Evolutionary conservation across 2,113 vertebrate genomes (phyloP), one percentile per base, ranked within the genome.

Genomic region (Bufo gargarizans): DNA sequence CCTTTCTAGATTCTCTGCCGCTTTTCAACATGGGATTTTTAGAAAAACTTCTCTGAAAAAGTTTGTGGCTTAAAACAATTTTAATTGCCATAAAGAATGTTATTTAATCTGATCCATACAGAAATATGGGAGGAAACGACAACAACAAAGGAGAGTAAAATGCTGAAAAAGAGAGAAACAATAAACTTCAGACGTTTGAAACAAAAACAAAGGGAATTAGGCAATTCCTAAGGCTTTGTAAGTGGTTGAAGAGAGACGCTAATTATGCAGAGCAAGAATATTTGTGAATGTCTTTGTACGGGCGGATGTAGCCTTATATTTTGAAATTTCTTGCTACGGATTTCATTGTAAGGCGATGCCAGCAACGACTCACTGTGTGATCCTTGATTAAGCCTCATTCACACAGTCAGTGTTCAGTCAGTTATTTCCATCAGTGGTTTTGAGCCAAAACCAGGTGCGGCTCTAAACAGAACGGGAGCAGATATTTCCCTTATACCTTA

Each of bases 161-260:
- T 72, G 69, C 49, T 84, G 4, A 14, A 65, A 76, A 88, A 67
- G 74, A 72, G 55, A 65, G 49, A 83, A 84, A 43, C 71, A 78
- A n/a, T 89, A 78, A 89, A 89, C 82, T 77, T 89, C 87, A 89
- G 87, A 84, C 81, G 61, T 71, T 84, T 77, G 81, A 84, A 89
- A 84, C 72, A 69, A 89, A 89, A 89, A 89, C 87, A 89, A 89
- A 89, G 87, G 87, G 84, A 89, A 89, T 89, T 84, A 56, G 87
- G 84, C 81, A 84, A 89, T 89, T 84, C 45, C 22, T 65, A 47
- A 11, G 59, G 33, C 33, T 82, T 89, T 78, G 72, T 61, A 33
- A 59, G 87, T 49, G 82, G 82, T 50, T 53, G 71, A 4, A 69
- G 20, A 14, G 33, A 8, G 17, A 72, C 13, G 59, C 47, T 89